Evolutionary conservation across 2,113 vertebrate genomes (phyloP).

Genomic region (Motacilla alba): DNA sequence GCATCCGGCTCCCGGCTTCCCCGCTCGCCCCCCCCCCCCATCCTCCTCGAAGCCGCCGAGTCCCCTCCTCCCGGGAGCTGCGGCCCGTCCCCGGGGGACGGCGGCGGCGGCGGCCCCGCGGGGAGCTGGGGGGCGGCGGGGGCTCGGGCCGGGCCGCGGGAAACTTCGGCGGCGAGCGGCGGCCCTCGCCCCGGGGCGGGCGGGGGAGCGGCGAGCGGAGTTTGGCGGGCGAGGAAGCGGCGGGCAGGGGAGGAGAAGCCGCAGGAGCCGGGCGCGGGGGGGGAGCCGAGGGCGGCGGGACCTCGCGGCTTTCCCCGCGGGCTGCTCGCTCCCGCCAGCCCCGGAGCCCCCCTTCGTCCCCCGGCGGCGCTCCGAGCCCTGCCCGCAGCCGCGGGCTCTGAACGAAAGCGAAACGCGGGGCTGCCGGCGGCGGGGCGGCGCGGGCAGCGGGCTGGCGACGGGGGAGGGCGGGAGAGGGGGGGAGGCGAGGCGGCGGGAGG

Average conservation of each 20-base stretch:
- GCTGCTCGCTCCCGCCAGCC: neutral
- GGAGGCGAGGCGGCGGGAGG: neutral
- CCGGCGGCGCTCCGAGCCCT: neutral
- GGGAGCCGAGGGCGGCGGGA: neutral
- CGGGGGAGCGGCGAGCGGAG: neutral
- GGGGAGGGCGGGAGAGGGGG: neutral
- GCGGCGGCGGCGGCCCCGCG: neutral
- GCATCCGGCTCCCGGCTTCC: neutral
- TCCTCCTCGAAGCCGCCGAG: neutral
- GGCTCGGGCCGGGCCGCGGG: neutral
- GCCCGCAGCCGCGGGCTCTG: neutral
- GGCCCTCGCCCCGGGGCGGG: neutral
- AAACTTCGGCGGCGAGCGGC: neutral
- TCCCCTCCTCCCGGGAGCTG: conserved; percentile 51
- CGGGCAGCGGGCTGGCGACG: neutral
- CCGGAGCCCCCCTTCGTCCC: neutral
- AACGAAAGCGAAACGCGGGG: conserved; percentile 14
- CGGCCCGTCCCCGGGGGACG: neutral
- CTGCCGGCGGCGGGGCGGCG: neutral
- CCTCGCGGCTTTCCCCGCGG: neutral
- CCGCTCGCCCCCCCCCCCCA: neutral
- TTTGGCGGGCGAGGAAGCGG: neutral
- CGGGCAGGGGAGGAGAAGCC: neutral
- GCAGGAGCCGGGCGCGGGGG: neutral
- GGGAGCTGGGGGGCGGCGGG: neutral